Conservation (phyloP, 2,797 vertebrate genomes). For the Peromyscus eremicus region DNA sequence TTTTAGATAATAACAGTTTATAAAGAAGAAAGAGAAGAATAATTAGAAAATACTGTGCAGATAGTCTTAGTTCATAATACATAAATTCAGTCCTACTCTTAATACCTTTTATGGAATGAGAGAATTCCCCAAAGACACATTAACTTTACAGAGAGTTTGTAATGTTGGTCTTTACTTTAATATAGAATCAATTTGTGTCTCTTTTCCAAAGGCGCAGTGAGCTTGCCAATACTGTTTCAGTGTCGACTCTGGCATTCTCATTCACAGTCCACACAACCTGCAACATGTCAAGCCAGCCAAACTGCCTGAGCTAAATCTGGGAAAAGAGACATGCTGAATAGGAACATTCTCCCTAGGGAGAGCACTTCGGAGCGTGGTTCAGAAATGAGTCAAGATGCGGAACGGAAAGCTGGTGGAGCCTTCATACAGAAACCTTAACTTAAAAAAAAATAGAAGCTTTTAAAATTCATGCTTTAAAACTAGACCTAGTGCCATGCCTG, state of each 20-base stretch:
- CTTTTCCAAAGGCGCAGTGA: constrained; percentile 25
- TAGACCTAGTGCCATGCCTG: background rate
- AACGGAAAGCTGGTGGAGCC: background rate
- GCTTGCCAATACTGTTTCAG: background rate
- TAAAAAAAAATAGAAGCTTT: background rate
- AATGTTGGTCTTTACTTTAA: background rate
- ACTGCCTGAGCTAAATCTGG: background rate
- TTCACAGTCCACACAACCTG: background rate
- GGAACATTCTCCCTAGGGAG: background rate
- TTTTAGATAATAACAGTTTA: constrained; percentile 22
- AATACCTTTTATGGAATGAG: background rate
- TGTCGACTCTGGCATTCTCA: background rate
- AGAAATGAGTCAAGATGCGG: background rate
- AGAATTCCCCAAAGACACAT: background rate
- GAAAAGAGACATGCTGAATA: background rate
- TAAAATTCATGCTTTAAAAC: background rate
- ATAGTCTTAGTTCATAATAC: background rate
- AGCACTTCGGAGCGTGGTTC: background rate
- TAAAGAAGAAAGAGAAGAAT: background rate
- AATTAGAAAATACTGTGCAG: background rate
- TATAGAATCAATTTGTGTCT: background rate
- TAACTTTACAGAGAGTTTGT: background rate
- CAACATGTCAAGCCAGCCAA: background rate
- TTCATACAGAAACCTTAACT: background rate
- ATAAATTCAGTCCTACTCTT: background rate